Evolutionary conservation across 2,113 vertebrate species (phyloP).

Genomic region (Leptobrachium leishanense): DNA sequence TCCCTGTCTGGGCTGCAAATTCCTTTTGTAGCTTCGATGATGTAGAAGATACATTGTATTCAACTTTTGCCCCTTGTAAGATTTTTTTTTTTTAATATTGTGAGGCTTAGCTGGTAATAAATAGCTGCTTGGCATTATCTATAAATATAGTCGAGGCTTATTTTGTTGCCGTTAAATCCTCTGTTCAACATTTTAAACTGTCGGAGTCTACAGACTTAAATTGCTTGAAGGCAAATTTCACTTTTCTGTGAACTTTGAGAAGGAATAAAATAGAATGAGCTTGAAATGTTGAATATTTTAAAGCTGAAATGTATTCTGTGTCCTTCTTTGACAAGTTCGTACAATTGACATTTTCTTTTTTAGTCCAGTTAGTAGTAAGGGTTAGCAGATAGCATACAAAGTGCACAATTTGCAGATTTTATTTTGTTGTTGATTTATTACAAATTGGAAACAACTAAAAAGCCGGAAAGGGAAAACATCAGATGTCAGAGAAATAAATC

Average conservation of each 20-base stretch:
- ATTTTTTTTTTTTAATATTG: constrained; percentile 30
- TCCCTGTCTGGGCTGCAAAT: constrained; percentile 9
- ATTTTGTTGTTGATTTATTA: no score
- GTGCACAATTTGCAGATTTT: no score
- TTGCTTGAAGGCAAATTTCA: constrained; percentile 4
- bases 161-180: constrained; percentile 15
- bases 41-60: constrained; percentile 14
- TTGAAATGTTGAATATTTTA: neutral
- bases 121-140: constrained; percentile 23
- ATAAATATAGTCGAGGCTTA: constrained; percentile 25
- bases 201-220: neutral
- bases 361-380: no score
- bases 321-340: no score
- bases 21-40: neutral
- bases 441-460: no score
- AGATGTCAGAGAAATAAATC: no score
- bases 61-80: constrained; percentile 29
- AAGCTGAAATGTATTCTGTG: neutral
- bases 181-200: constrained; percentile 1
- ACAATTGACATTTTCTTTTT: no score
- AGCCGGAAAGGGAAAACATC: no score
- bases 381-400: no score
- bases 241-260: constrained; percentile 3
- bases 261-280: neutral
- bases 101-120: constrained; percentile 33